Percentiles rank a stretch among this genome's conserved stretches.
phyloP scores from a whole-genome alignment of 2,797 vertebrate genomes.

The Pangasius krempfi region DNA sequence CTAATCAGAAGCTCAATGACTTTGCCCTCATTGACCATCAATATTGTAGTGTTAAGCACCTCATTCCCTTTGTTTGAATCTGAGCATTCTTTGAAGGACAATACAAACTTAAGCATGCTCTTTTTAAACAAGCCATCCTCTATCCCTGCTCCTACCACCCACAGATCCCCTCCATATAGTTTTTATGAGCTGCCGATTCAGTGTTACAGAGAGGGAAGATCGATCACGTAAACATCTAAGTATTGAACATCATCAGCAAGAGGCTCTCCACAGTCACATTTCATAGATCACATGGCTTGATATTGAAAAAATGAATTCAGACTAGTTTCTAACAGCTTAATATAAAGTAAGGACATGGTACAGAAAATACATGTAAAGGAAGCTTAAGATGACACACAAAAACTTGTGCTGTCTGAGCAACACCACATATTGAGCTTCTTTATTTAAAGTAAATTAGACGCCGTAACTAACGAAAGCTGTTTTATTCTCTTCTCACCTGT shows the following conservation, averaged over 20 bases:
- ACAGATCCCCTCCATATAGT: constrained; percentile 1
- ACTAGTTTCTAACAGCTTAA: background rate
- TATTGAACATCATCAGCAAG: background rate
- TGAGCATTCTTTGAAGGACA: background rate
- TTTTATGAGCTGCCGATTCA: constrained; percentile 16
- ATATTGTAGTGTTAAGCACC: background rate
- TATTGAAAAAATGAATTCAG: background rate
- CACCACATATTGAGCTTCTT: background rate
- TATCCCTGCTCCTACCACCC: background rate
- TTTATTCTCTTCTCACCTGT: background rate
- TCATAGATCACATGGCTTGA: background rate
- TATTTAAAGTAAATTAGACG: background rate
- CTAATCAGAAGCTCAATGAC: background rate
- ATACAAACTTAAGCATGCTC: constrained; percentile 16
- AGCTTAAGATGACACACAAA: background rate
- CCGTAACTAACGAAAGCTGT: background rate
- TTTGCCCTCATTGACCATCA: background rate
- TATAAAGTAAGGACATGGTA: background rate
- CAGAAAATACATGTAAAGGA: background rate
- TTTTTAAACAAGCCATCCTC: background rate
- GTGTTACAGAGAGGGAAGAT: background rate
- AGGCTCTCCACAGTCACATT: background rate
- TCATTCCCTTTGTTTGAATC: background rate
- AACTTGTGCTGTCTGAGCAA: background rate
- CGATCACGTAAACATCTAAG: background rate